Percentiles rank a stretch among this genome's conserved stretches.
Conservation (phyloP, 2,113 vertebrate species). For the Hemibagrus wyckioides region DNA sequence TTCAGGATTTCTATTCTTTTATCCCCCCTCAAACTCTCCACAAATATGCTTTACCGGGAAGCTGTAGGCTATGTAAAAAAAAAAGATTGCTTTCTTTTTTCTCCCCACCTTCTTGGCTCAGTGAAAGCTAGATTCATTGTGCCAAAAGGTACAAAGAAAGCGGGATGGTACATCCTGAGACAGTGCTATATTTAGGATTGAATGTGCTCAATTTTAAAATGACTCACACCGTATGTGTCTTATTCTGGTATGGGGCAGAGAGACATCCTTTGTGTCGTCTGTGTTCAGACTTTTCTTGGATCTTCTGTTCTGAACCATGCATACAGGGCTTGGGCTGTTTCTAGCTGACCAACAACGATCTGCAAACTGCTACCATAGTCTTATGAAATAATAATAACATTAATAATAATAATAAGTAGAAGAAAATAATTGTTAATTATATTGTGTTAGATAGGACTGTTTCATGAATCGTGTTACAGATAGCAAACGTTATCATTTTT, state of each 20-base stretch:
- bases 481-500: not conserved
- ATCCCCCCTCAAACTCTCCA: not conserved
- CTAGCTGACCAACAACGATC: not conserved
- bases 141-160: not conserved
- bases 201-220: slow-evolving; percentile 13
- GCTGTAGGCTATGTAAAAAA: not conserved
- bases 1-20: not conserved
- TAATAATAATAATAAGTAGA: too few relatives aligned
- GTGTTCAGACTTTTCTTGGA: not conserved
- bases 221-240: slow-evolving; percentile 2
- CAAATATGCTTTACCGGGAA: not conserved
- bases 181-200: not conserved
- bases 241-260: not conserved
- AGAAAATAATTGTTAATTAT: not conserved
- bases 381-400: not conserved
- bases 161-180: not conserved
- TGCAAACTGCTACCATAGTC: not conserved
- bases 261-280: not conserved
- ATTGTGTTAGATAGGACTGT: not conserved
- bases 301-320: not conserved
- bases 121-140: not conserved
- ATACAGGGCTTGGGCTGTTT: not conserved
- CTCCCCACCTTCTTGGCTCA: not conserved
- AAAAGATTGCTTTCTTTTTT: too few relatives aligned
- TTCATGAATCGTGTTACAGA: not conserved